phyloP scores from a whole-genome alignment of 2,888 invertebrate species.

The Galerucella nymphaeae region DNA sequence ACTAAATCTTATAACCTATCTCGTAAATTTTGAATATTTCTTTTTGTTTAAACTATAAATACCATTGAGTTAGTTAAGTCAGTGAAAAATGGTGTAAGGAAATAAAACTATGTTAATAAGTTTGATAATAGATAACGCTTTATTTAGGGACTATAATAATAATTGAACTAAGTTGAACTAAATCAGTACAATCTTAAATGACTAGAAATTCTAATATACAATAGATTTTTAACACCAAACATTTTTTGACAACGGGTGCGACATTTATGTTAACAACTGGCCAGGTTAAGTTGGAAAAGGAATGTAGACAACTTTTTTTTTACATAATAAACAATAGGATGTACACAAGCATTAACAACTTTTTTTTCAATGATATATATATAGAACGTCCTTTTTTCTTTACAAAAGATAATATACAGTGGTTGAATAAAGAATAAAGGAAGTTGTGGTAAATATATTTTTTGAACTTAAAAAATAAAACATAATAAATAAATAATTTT shows the following conservation, averaged over 20 bases:
- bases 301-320: conserved; percentile 46
- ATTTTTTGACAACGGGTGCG: conserved; percentile 28
- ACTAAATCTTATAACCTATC: no score
- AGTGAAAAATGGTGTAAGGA: background rate
- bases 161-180: conserved; percentile 58
- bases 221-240: conserved; percentile 45
- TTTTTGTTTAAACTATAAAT: no score
- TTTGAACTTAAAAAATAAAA: conserved; percentile 31
- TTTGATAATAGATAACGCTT: conserved; percentile 58
- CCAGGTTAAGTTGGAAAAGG: conserved; percentile 45
- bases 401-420: conserved; percentile 4
- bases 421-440: conserved; percentile 26
- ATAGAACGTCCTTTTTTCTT: conserved; percentile 23
- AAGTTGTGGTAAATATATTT: conserved; percentile 34
- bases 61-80: no score
- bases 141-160: conserved; percentile 57
- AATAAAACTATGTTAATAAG: conserved; percentile 8
- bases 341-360: conserved; percentile 44
- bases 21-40: no score
- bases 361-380: conserved; percentile 26
- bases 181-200: conserved; percentile 63
- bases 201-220: conserved; percentile 62
- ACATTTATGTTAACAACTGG: conserved; percentile 49
- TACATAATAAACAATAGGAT: conserved; percentile 45
- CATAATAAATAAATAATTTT: conserved; percentile 54